A percentile compares a stretch with the other conserved stretches of the same genome.
These are phyloP conservation scores for Cuculus canorus DNA, from an alignment of 2,797 vertebrate species.

Conservation along the genomic window DNA sequence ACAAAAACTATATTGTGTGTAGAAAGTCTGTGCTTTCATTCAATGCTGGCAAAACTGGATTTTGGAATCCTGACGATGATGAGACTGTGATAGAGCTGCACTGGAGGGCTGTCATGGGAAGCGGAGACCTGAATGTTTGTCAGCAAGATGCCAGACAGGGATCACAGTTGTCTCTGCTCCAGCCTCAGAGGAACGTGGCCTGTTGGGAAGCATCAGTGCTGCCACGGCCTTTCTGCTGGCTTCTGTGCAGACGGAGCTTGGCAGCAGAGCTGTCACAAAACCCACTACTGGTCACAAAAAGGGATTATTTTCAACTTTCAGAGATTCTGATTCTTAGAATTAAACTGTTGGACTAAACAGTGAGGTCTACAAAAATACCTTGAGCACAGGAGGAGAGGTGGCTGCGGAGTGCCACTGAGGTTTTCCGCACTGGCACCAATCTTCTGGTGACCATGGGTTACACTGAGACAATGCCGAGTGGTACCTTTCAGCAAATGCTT, in stretches of 20 bases:
- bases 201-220: background rate
- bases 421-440: background rate
- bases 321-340: background rate
- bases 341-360: background rate
- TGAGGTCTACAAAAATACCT: accelerated
- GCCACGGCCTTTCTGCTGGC: background rate
- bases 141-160: accelerated
- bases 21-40: background rate
- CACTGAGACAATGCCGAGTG: accelerated
- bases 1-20: background rate
- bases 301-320: background rate
- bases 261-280: background rate
- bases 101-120: background rate
- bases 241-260: background rate
- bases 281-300: background rate
- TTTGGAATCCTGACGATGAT: background rate
- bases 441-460: background rate
- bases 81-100: background rate
- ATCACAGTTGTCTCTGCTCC: accelerated
- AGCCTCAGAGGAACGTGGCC: background rate
- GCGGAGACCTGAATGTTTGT: background rate
- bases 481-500: accelerated
- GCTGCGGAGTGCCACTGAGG: background rate
- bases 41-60: background rate
- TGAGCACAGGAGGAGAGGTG: background rate